These are phyloP conservation scores for Phortica magna DNA, from an alignment of 2,888 invertebrate species.

Conservation along the genomic window DNA sequence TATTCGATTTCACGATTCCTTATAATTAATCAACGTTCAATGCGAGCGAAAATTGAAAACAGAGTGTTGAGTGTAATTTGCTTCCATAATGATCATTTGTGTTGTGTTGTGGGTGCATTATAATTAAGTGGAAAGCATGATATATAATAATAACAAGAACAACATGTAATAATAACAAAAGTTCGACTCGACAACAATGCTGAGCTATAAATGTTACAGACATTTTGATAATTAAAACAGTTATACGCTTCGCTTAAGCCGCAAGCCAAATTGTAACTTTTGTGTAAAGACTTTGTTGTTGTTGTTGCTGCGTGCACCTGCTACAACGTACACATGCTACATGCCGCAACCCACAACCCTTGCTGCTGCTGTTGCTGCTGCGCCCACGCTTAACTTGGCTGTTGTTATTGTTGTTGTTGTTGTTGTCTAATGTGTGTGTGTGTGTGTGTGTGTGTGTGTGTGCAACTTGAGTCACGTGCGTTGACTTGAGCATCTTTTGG, in stretches of 20 bases:
- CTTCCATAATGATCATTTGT: neutral
- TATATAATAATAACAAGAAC: constrained; percentile 17
- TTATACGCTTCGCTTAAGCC: constrained; percentile 52
- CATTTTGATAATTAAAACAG: constrained; percentile 69
- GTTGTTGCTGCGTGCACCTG: neutral
- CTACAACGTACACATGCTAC: neutral
- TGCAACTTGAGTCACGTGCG: constrained; percentile 16
- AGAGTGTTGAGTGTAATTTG: neutral
- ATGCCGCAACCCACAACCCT: too few relatives aligned
- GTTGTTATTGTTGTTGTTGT: neutral
- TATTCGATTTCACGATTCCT: neutral
- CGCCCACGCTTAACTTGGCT: neutral
- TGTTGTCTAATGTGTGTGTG: neutral
- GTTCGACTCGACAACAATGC: constrained; percentile 25
- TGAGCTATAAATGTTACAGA: too few relatives aligned
- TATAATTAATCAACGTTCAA: neutral
- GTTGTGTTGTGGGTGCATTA: neutral
- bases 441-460: neutral
- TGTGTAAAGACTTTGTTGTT: neutral
- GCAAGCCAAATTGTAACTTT: neutral
- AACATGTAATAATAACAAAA: constrained; percentile 9
- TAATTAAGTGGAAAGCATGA: neutral
- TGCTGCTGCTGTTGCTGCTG: neutral
- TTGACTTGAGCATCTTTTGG: neutral
- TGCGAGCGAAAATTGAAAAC: neutral